Evolutionary conservation across 2,113 vertebrate species (phyloP), one percentile per base, ranked within the genome.

Genomic region (Pedionomus torquatus): DNA sequence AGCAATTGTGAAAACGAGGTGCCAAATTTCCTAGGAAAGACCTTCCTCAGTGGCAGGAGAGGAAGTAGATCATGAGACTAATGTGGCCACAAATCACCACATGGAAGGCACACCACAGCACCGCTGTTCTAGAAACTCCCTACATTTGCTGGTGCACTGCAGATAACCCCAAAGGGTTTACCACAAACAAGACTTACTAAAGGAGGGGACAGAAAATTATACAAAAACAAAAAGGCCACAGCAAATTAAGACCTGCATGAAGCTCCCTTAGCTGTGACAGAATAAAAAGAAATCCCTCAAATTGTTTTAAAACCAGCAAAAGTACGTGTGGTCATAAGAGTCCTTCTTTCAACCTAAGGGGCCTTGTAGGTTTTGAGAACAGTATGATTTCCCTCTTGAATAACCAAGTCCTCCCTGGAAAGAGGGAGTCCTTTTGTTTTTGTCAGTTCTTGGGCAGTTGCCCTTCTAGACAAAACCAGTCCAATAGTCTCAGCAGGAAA

Each of bases 401-500:
- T 7, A 87, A 60, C 44, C 31, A 92, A 51, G 48, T 87, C 33
- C 28, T 72, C 84, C 81, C 93, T 96, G 93, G 76, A 95, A 88
- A 77, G 60, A 92, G 72, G 64, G 84, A 94, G 39, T 94, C 49
- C 63, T 95, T 85, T 93, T 95, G 75, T 72, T 96, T 96, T 80
- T 95, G 85, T 92, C 95, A 90, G 79, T 94, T 95, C 71, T 95
- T 96, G 93, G 93, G 75, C 82, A 93, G 52, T 37, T 96, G 92
- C 93, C 95, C 66, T 92, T 88, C 91, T 28, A 88, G 95, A 85
- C 84, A 93, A 96, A 96, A 93, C n/a, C 70, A 90, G 52, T 91
- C 89, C 91, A 96, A 95, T n/a, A 93, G 78, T 78, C 93, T 96
- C 93, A 95, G 91, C 84, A 91, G 93, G 93, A 97, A 94, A 91